Conservation (phyloP, 2,888 invertebrate genomes). For the Anagyrus pseudococci region DNA sequence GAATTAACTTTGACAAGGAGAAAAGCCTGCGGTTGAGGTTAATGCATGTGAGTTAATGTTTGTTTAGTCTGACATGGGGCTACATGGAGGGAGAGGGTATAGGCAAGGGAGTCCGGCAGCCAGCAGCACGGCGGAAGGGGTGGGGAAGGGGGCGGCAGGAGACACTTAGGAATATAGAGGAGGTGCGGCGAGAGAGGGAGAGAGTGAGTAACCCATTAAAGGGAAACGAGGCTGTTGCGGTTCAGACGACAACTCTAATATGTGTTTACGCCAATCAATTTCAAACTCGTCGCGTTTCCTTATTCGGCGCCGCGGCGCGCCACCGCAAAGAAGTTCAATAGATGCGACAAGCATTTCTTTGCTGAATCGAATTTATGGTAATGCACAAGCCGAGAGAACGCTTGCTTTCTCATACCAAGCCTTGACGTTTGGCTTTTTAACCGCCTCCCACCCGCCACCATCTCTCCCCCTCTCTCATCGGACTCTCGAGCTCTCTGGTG, state of each 20-base stretch:
- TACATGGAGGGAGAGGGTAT: too few species aligned
- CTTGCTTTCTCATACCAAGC: too few species aligned
- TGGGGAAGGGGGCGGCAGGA: too few species aligned
- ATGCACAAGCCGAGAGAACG: too few species aligned
- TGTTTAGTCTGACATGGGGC: neutral
- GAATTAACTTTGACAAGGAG: too few species aligned
- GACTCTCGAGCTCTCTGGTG: too few species aligned
- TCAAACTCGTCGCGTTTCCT: neutral
- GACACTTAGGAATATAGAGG: neutral
- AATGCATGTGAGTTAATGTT: neutral
- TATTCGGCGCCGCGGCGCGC: neutral
- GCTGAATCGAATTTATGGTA: neutral
- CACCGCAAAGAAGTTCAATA: neutral
- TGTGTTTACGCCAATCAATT: slow-evolving; percentile 14
- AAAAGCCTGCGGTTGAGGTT: neutral
- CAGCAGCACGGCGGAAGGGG: too few species aligned
- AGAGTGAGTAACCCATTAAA: neutral
- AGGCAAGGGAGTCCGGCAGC: too few species aligned
- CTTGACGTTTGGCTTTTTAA: too few species aligned
- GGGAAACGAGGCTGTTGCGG: slow-evolving; percentile 14
- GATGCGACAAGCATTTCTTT: slow-evolving; percentile 2
- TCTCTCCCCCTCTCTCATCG: too few species aligned
- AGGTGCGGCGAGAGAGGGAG: neutral
- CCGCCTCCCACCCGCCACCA: too few species aligned
- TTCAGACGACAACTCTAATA: slow-evolving; percentile 8